phyloP scores from a whole-genome alignment of 2,888 invertebrate genomes.

The Aleiodes leptofemur region DNA sequence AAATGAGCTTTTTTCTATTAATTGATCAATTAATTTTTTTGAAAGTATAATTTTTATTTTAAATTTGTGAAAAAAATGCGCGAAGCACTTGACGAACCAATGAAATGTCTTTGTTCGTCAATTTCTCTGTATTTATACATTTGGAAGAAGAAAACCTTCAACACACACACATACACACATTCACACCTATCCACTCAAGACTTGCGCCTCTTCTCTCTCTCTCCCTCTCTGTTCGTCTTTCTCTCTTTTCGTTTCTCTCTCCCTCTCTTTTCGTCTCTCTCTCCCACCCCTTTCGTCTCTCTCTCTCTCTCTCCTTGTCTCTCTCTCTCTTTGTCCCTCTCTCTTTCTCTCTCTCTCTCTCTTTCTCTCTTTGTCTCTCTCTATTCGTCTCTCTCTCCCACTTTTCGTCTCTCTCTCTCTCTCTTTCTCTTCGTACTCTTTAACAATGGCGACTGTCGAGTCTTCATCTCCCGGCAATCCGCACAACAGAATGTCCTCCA shows the following conservation, averaged over 20 bases:
- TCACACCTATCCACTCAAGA: not conserved
- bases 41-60: too few relatives aligned
- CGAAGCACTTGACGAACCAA: too few relatives aligned
- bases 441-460: conserved; percentile 64
- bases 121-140: too few relatives aligned
- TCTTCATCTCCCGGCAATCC: conserved; percentile 63
- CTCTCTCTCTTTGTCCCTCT: too few relatives aligned
- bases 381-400: not conserved
- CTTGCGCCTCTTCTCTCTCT: not conserved
- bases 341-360: conserved; percentile 10
- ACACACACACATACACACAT: not conserved
- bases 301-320: not conserved
- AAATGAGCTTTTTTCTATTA: too few relatives aligned
- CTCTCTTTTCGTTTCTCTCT: too few relatives aligned
- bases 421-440: not conserved
- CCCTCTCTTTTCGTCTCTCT: conserved; percentile 2
- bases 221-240: too few relatives aligned
- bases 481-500: conserved; percentile 78
- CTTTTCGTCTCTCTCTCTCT: conserved; percentile 6
- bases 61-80: too few relatives aligned
- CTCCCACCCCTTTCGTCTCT: too few relatives aligned
- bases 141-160: not conserved
- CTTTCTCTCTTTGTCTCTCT: not conserved
- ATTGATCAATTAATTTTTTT: too few relatives aligned
- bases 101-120: too few relatives aligned